Evolutionary conservation across 1,140 invertebrate species (phyloP), one percentile per base, ranked within the genome.

Genomic region (Lordiphosa collinella): DNA sequence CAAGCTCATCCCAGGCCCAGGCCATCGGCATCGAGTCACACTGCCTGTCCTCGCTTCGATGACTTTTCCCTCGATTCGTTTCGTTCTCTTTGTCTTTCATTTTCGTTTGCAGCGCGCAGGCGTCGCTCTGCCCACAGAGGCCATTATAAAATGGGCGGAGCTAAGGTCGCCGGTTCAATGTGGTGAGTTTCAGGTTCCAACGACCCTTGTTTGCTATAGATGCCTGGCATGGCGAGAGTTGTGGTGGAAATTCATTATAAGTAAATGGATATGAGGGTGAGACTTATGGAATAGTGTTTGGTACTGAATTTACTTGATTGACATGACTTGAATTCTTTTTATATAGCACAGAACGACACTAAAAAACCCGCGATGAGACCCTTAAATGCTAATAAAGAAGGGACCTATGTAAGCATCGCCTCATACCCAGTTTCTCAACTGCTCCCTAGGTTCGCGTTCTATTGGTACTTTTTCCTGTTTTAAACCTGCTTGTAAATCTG

Each of bases 81-180:
- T 46, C 34, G 25, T 59, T 22, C 41, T 55, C 72, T 82, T 84
- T 71, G 58, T 47, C 71, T 50, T 35, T 52, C 58, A 67, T 55
- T 25, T 80, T 82, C 76, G 71, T 25, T 43, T 34, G 29, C 48
- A 35, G 34, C 40, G 67, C 70, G 70, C 75, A 75, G 84, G 76
- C 71, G 78, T 62, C 58, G 61, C 67, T 51, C 31, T 31, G 61
- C 44, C 61, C 47, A 29, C 57, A 58, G 78, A 58, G 78, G 64
- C 78, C 78, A 84, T 84, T 84, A 78, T 84, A 84, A 84, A 84
- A 84, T 69, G 78, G 78, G 78, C 78, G 78, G 78, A 84, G 78
- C 68, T 60, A 84, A 80, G 38, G 49, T 59, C 37, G 66, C 58
- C 35, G 61, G 46, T 64, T 62, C 57, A 62, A 44, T 11, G 72